Percentiles rank a stretch among this genome's conserved stretches.
These are phyloP conservation scores for Perizoma flavofasciatum DNA, from an alignment of 2,888 invertebrate genomes.

Conservation along the genomic window DNA sequence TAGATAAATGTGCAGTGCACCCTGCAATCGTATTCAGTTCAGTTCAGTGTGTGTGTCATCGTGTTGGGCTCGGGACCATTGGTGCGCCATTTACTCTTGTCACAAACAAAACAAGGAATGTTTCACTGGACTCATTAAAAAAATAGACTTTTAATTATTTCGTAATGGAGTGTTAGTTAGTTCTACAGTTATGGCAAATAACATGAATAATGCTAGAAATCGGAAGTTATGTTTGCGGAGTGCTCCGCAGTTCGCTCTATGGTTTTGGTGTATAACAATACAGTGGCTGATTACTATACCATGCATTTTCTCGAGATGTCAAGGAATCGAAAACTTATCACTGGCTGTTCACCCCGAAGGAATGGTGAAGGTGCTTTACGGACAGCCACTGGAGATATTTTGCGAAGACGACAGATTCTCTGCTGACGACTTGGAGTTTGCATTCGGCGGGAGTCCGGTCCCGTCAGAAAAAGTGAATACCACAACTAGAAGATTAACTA, in stretches of 20 bases:
- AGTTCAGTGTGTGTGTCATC: constrained; percentile 72
- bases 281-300: constrained; percentile 67
- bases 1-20: constrained; percentile 57
- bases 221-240: constrained; percentile 62
- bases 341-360: constrained; percentile 80
- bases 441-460: constrained; percentile 42
- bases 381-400: constrained; percentile 85
- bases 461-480: constrained; percentile 82
- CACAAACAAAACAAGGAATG: constrained; percentile 68
- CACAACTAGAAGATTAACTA: constrained; percentile 84
- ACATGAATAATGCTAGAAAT: constrained; percentile 54
- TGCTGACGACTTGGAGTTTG: constrained; percentile 75
- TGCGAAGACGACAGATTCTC: constrained; percentile 83
- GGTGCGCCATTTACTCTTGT: constrained; percentile 75
- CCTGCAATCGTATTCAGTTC: constrained; percentile 48
- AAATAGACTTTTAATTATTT: constrained; percentile 54
- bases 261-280: constrained; percentile 69
- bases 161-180: constrained; percentile 67
- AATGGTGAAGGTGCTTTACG: constrained; percentile 83
- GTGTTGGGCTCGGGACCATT: constrained; percentile 61
- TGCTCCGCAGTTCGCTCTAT: constrained; percentile 59
- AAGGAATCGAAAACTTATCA: constrained; percentile 55
- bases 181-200: constrained; percentile 65
- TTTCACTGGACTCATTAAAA: constrained; percentile 58
- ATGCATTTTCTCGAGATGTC: constrained; percentile 64